Conservation (phyloP, 1,140 invertebrate species). For the Drosophila elegans region DNA sequence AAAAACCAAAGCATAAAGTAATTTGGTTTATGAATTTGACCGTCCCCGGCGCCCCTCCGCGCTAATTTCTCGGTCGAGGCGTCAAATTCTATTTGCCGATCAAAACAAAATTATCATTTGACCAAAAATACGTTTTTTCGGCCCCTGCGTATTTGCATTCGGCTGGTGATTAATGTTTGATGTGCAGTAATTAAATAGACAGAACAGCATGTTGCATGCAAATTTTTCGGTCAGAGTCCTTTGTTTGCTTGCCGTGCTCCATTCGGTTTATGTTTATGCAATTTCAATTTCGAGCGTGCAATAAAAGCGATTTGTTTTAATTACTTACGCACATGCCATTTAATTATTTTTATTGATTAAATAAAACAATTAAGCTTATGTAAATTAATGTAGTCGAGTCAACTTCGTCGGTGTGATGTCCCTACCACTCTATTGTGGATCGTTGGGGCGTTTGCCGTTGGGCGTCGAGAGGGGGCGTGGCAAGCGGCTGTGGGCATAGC, state of each 20-base stretch:
- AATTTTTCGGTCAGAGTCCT: conserved; percentile 34
- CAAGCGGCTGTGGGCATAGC: conserved; percentile 32
- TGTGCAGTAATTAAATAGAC: conserved; percentile 75
- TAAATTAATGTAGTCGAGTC: conserved; percentile 68
- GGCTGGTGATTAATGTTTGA: conserved; percentile 81
- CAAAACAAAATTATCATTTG: conserved; percentile 74
- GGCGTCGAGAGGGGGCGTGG: conserved; percentile 16
- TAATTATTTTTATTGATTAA: conserved; percentile 84
- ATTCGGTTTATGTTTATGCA: conserved; percentile 71
- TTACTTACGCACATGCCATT: conserved; percentile 83
- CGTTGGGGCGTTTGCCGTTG: conserved; percentile 18
- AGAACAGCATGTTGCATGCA: conserved; percentile 62
- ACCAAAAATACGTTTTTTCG: conserved; percentile 48
- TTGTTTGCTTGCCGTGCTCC: conserved; percentile 24
- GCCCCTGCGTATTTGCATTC: conserved; percentile 54
- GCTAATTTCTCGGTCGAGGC: conserved; percentile 38
- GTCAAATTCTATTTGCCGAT: conserved; percentile 56
- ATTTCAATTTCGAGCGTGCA: conserved; percentile 74
- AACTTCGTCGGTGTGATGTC: conserved; percentile 37
- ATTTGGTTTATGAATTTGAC: conserved; percentile 65
- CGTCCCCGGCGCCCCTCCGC: neutral
- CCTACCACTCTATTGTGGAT: conserved; percentile 8
- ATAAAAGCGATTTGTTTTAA: conserved; percentile 83
- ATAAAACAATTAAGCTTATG: conserved; percentile 84
- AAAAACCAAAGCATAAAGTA: conserved; percentile 58